Percentiles rank a stretch among this genome's conserved stretches.
phyloP scores from a whole-genome alignment of 2,888 invertebrate species.

The Aphidius colemani region DNA sequence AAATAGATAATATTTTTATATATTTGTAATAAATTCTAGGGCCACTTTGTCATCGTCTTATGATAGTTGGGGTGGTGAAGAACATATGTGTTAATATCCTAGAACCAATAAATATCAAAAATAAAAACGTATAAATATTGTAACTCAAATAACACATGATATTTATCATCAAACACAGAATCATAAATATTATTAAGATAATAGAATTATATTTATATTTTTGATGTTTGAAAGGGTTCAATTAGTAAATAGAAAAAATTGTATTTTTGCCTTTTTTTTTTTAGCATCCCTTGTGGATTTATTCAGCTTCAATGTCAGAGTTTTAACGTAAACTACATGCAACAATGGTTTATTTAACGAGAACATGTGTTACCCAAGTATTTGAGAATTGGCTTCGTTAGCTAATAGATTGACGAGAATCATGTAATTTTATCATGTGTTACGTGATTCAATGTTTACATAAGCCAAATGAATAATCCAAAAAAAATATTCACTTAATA shows the following conservation, averaged over 20 bases:
- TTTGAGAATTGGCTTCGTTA: conserved; percentile 26
- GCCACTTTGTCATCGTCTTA: neutral
- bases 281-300: conserved; percentile 10
- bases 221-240: neutral
- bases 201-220: neutral
- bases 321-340: conserved; percentile 27
- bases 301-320: too few species aligned
- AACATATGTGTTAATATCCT: too few species aligned
- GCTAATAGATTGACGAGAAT: conserved; percentile 15
- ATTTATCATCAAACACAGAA: too few species aligned
- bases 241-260: neutral
- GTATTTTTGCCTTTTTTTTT: neutral
- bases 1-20: conserved; percentile 5
- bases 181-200: too few species aligned
- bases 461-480: too few species aligned
- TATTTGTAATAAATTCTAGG: neutral
- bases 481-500: too few species aligned
- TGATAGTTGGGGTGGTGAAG: too few species aligned
- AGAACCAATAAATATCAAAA: too few species aligned
- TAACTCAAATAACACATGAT: too few species aligned
- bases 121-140: too few species aligned
- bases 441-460: too few species aligned
- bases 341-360: conserved; percentile 53
- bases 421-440: too few species aligned
- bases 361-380: conserved; percentile 48